Evolutionary conservation across 2,113 vertebrate species (phyloP), one percentile per base, ranked within the genome.

Genomic region (Menidia beryllina): DNA sequence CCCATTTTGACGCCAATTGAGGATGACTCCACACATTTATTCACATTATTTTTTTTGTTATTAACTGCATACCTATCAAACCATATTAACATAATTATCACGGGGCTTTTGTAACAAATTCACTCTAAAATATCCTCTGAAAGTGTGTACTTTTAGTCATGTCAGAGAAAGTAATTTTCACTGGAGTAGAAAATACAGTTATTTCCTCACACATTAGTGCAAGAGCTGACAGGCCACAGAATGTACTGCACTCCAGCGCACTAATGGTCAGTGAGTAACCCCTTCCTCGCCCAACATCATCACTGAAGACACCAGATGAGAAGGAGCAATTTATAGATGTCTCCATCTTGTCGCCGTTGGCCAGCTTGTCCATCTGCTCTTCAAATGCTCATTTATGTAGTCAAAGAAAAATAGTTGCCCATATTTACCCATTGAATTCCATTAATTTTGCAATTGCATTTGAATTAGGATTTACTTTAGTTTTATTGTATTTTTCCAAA

Each of bases 231-330:
- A 88, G 86, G 81, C 88, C 81, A 82, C 49, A 78, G 88, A 87
- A 85, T 85, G 77, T 78, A 79, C 81, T 84, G 85, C 76, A 90
- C 84, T 83, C 60, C 72, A 86, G 74, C 57, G 63, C 89, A 86
- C 88, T 91, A 89, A 92, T 91, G 88, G 91, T 92, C 91, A 89
- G 86, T 77, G 81, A 89, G 71, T 84, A 86, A 69, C 72, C 53
- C 36, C 47, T 64, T 38, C 56, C 64, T 24, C 19, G 50, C 60
- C 27, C 38, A 1, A 59, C 81, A 55, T 73, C 53, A 51, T 69
- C 70, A 53, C 64, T 13, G 63, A 56, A 75, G 76, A 85, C 79
- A 73, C 77, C 63, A 41, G 69, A 75, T 67, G 53, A 86, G 75
- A 56, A 24, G 68, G 36, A 61, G 83, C 73, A 80, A 86, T 87